These are phyloP conservation scores for Tetrapedia diversipes DNA, from an alignment of 2,888 invertebrate genomes.

Conservation along the genomic window DNA sequence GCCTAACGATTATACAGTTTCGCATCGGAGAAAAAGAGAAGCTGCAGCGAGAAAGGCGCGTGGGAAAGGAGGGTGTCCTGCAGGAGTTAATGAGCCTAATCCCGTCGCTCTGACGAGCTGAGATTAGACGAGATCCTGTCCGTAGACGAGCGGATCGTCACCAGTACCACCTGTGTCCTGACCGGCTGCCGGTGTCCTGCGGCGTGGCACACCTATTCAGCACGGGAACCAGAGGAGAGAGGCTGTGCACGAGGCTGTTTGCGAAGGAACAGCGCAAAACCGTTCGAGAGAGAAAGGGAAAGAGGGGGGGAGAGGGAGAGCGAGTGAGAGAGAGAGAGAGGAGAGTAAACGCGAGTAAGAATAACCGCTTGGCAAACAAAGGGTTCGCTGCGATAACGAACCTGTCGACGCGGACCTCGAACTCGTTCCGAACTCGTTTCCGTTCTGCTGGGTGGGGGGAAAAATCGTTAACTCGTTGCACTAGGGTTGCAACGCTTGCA, in stretches of 20 bases:
- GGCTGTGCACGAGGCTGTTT: constrained; percentile 27
- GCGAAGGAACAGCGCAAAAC: constrained; percentile 26
- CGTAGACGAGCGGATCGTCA: constrained; percentile 49
- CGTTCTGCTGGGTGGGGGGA: constrained; percentile 54
- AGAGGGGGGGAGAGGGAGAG: no score
- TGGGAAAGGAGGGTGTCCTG: constrained; percentile 58
- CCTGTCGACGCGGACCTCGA: constrained; percentile 73
- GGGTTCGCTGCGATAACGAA: constrained; percentile 78
- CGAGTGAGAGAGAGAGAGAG: constrained; percentile 32
- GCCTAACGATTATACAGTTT: background rate
- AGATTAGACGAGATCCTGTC: constrained; percentile 76
- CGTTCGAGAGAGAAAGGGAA: background rate
- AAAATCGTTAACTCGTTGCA: constrained; percentile 70
- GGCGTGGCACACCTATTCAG: constrained; percentile 65
- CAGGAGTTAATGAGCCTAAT: constrained; percentile 81
- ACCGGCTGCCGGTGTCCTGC: constrained; percentile 69
- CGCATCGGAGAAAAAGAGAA: constrained; percentile 7
- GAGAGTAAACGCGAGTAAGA: constrained; percentile 65
- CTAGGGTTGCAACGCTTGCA: constrained; percentile 56
- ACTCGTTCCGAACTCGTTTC: constrained; percentile 70
- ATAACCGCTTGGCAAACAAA: constrained; percentile 74
- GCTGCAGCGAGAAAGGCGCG: constrained; percentile 33
- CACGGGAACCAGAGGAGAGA: background rate
- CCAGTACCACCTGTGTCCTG: constrained; percentile 73
- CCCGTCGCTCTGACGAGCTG: constrained; percentile 71